Evolutionary conservation across 2,888 invertebrate species (phyloP).

Genomic region (Nycteola revayana): DNA sequence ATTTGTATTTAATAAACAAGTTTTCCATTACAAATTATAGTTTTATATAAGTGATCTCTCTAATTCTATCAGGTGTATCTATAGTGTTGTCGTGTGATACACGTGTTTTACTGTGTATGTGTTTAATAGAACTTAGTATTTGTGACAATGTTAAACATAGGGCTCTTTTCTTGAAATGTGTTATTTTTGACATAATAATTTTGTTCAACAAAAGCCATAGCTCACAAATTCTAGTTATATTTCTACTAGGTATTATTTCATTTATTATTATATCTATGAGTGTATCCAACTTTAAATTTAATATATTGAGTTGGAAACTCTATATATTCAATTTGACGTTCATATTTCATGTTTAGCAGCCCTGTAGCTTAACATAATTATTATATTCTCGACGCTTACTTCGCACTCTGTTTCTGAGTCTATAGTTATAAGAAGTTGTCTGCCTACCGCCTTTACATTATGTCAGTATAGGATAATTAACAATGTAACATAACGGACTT

Average conservation of each 20-base stretch:
- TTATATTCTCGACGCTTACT: slow-evolving; percentile 31
- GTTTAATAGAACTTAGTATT: slow-evolving; percentile 20
- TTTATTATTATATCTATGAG: too few relatives aligned
- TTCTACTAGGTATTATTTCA: too few relatives aligned
- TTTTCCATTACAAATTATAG: slow-evolving; percentile 18
- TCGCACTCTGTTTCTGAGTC: slow-evolving; percentile 76
- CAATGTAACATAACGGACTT: slow-evolving; percentile 76
- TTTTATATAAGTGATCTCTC: slow-evolving; percentile 34
- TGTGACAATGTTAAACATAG: slow-evolving; percentile 15
- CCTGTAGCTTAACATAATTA: slow-evolving; percentile 16
- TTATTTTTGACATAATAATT: neutral
- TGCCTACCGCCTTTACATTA: slow-evolving; percentile 82
- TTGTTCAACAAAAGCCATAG: too few relatives aligned
- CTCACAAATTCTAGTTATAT: too few relatives aligned
- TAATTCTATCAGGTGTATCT: slow-evolving; percentile 29
- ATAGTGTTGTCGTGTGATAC: slow-evolving; percentile 30
- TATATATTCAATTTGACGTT: too few relatives aligned
- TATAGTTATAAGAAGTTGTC: slow-evolving; percentile 74
- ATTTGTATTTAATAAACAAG: slow-evolving; percentile 18
- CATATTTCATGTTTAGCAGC: slow-evolving; percentile 28
- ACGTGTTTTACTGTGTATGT: slow-evolving; percentile 29
- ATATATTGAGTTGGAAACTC: too few relatives aligned
- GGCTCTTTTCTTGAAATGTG: slow-evolving; percentile 21
- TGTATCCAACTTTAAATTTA: too few relatives aligned
- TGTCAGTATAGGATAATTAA: slow-evolving; percentile 76